Evolutionary conservation across 2,797 vertebrate species (phyloP).

Genomic region (Cercopithecus hamlyni): DNA sequence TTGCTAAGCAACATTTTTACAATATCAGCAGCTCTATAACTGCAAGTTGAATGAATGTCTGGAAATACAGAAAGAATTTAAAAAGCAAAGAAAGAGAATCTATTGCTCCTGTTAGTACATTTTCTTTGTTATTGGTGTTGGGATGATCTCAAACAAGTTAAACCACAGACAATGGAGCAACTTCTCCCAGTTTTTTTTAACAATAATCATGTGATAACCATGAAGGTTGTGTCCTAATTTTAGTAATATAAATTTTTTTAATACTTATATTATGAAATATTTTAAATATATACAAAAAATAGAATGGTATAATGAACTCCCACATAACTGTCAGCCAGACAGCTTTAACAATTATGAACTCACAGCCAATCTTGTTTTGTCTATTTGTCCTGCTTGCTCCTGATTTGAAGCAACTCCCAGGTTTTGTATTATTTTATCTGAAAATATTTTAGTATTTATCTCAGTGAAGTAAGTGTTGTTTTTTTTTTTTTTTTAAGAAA

Average conservation of each 20-base stretch:
- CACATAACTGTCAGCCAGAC: neutral
- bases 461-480: neutral
- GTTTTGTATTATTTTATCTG: neutral
- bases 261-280: constrained; percentile 24
- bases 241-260: neutral
- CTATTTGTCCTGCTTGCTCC: neutral
- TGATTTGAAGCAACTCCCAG: neutral
- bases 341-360: constrained; percentile 21
- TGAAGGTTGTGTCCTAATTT: neutral
- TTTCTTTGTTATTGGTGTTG: constrained; percentile 35
- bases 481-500: neutral
- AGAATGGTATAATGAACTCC: neutral
- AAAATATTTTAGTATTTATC: neutral
- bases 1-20: constrained; percentile 89
- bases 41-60: constrained; percentile 75
- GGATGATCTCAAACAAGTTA: neutral
- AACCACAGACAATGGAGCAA: neutral
- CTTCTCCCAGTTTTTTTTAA: constrained; percentile 25
- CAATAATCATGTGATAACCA: neutral
- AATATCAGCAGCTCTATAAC: constrained; percentile 86
- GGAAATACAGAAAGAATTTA: constrained; percentile 73
- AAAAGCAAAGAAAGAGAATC: constrained; percentile 65
- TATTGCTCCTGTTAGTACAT: constrained; percentile 15
- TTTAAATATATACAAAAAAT: neutral
- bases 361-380: neutral